Percentiles rank a stretch among this genome's conserved stretches.
Evolutionary conservation across 1,140 invertebrate genomes (phyloP).

Genomic region (Pseudomyrmex concolor): DNA sequence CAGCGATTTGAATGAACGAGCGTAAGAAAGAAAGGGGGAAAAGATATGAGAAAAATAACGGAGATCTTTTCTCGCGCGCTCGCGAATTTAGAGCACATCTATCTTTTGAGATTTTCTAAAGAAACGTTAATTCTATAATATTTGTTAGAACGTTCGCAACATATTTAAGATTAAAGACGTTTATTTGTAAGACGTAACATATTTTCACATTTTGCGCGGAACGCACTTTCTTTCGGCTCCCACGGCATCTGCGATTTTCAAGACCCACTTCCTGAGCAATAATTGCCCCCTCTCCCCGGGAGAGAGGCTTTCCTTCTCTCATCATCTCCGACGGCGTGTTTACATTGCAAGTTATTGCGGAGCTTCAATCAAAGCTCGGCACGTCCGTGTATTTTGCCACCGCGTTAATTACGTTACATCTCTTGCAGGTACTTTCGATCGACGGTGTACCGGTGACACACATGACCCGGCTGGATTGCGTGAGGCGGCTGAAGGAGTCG

Average conservation of each 20-base stretch:
- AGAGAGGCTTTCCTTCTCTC: constrained; percentile 20
- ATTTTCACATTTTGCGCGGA: background rate
- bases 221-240: constrained; percentile 39
- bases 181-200: background rate
- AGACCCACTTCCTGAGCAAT: constrained; percentile 64
- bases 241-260: constrained; percentile 54
- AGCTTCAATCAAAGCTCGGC: constrained; percentile 8
- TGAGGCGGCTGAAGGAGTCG: constrained; percentile 92
- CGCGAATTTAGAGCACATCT: background rate
- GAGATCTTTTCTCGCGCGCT: background rate
- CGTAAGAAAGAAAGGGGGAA: background rate
- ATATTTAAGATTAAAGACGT: constrained; percentile 13
- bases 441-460: constrained; percentile 90
- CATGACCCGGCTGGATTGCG: constrained; percentile 95
- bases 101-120: background rate
- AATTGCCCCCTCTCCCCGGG: constrained; percentile 61
- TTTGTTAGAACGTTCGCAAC: background rate
- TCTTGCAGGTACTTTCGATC: constrained; percentile 89
- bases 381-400: background rate
- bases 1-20: constrained; percentile 7
- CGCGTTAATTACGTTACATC: constrained; percentile 34
- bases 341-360: constrained; percentile 30
- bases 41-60: background rate
- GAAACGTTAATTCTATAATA: background rate
- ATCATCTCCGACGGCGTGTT: constrained; percentile 25